These are phyloP conservation scores for Monochamus alternatus DNA, from an alignment of 2,888 invertebrate species.

Conservation along the genomic window DNA sequence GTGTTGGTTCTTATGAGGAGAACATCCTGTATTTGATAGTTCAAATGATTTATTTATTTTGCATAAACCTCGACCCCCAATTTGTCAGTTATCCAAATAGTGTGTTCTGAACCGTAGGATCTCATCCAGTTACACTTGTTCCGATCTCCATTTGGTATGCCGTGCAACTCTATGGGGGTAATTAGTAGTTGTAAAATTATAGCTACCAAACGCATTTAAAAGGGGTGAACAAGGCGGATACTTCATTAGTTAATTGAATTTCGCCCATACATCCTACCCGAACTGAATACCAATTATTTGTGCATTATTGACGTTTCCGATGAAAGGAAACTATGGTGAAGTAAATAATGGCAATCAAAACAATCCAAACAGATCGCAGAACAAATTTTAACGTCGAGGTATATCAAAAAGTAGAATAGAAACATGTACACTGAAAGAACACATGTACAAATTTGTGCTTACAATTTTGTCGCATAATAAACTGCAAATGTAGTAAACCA, in stretches of 20 bases:
- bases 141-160: constrained; percentile 5
- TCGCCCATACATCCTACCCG: constrained; percentile 46
- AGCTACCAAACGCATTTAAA: constrained; percentile 28
- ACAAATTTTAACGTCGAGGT: too few relatives aligned
- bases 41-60: too few relatives aligned
- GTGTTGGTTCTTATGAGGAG: too few relatives aligned
- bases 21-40: too few relatives aligned
- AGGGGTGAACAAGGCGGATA: constrained; percentile 30
- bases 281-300: constrained; percentile 50
- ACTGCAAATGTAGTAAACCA: too few relatives aligned
- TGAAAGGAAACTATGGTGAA: constrained; percentile 3
- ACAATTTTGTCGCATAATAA: too few relatives aligned
- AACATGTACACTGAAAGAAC: too few relatives aligned
- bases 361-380: neutral
- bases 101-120: too few relatives aligned
- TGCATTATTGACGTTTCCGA: constrained; percentile 32
- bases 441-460: too few relatives aligned
- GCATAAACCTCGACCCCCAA: too few relatives aligned
- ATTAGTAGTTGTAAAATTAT: constrained; percentile 32
- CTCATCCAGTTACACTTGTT: neutral
- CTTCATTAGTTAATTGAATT: constrained; percentile 53
- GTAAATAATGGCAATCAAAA: constrained; percentile 7
- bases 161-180: neutral
- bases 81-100: too few relatives aligned
- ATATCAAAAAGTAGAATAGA: too few relatives aligned